Evolutionary conservation across 2,888 invertebrate genomes (phyloP).

Genomic region (Orthosia gothica): DNA sequence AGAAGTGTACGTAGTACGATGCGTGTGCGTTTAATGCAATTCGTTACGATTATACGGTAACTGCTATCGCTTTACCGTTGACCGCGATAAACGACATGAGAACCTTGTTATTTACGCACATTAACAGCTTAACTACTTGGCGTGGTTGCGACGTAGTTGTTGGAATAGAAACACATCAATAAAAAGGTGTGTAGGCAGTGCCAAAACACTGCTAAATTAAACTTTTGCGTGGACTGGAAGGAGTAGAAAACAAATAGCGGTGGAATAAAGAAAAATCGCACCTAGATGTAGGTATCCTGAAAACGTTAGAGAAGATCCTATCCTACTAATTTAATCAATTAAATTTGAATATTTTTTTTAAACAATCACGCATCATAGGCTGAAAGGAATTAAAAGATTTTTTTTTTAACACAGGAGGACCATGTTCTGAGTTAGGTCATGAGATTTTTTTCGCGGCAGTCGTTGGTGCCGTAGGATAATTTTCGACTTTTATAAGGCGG

Average conservation of each 20-base stretch:
- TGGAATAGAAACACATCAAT: constrained; percentile 21
- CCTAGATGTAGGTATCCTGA: not conserved
- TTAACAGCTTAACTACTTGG: constrained; percentile 14
- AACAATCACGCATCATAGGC: too few relatives aligned
- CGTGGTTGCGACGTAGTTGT: constrained; percentile 17
- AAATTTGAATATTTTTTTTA: too few relatives aligned
- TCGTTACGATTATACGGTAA: constrained; percentile 29
- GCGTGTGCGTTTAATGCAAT: constrained; percentile 22
- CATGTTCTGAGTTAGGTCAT: too few relatives aligned
- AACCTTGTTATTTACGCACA: constrained; percentile 29
- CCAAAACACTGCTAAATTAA: constrained; percentile 13
- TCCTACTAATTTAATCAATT: too few relatives aligned
- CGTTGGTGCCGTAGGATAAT: too few relatives aligned
- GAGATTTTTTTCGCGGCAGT: too few relatives aligned
- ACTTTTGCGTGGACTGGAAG: not conserved
- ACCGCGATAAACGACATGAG: constrained; percentile 32
- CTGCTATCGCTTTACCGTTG: constrained; percentile 33
- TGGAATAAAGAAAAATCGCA: not conserved
- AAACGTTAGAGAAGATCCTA: not conserved
- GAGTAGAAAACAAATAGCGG: not conserved
- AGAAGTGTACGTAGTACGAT: not conserved
- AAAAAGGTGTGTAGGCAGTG: constrained; percentile 5
- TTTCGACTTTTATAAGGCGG: too few relatives aligned
- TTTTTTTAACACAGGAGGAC: too few relatives aligned
- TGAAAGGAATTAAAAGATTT: too few relatives aligned